Base-by-base conservation (phyloP, 2,888 invertebrate genomes). In the Stomorhina lunata region DNA sequence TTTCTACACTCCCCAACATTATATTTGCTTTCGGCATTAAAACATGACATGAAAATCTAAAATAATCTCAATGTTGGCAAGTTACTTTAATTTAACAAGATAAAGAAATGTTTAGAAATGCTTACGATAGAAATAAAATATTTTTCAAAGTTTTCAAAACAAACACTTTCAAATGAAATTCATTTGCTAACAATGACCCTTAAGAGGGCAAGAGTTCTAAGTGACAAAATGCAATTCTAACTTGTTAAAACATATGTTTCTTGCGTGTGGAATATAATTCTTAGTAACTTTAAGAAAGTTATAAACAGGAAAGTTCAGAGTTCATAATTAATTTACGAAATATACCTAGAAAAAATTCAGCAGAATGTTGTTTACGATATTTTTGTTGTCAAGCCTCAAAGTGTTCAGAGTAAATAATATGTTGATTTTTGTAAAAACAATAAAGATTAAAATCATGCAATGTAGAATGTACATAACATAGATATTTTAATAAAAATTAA, bases 21-120 rank as follows among this genome's bases (percentile, higher is more conserved):
- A 22, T 69, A 37, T 71, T 79, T 79, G 59, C 50, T 48, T 66
- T 63, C 37, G 71, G 25, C 71, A 72, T 72, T 72, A 57, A 15
- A 59, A 79, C 66, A 72, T 61, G 72, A 66, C 79, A 79, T 57
- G 57, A 71, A 72, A 65, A 71, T 65, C 63, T 45, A 27, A 72
- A 59, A 50, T 77, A 69, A 69, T 61, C 69, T 53, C 32, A 29
- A 43, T 61, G 59, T 37, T 22, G 40, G 20, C 9, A 76, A 48
- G 57, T 57, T 4, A 65, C 22, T 66, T 61, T 48, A 9, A 6
- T 40, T 34, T 37, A 5, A 27, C 25, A 15, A 20, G 63, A 65
- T 55, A 34, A 55, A 15, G 12, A 37, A 25, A 63, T 15, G 27
- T 37, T 10, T 32, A 37, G 34, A 57, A 57, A 57, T 32, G 32